phyloP scores from a whole-genome alignment of 2,113 vertebrate species.

The Anguilla japonica region DNA sequence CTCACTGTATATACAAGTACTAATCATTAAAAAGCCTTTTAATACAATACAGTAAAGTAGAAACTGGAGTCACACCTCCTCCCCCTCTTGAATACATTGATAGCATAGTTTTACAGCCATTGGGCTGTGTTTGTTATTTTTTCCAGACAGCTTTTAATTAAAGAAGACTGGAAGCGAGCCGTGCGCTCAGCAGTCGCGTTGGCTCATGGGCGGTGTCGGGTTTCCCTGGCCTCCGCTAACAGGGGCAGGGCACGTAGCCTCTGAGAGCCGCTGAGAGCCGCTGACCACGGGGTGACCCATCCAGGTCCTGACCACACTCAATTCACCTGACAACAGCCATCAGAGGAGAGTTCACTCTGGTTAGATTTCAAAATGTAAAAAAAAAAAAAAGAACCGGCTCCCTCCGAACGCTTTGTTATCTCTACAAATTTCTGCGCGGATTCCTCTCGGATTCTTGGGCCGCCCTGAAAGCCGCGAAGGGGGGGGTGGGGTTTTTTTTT shows the following conservation, averaged over 20 bases:
- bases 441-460: not conserved
- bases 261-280: slow-evolving; percentile 3
- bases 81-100: slow-evolving; percentile 66
- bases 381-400: not conserved
- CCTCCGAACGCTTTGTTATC: slow-evolving; percentile 14
- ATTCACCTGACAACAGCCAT: slow-evolving; percentile 55
- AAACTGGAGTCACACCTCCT: slow-evolving; percentile 63
- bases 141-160: slow-evolving; percentile 77
- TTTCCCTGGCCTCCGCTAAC: slow-evolving; percentile 56
- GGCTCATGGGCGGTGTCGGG: slow-evolving; percentile 63
- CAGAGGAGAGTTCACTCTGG: slow-evolving; percentile 11
- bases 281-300: slow-evolving; percentile 59
- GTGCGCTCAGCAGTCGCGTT: slow-evolving; percentile 60
- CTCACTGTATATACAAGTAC: slow-evolving; percentile 70
- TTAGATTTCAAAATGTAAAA: slow-evolving; percentile 24
- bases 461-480: not conserved
- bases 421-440: not conserved
- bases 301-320: slow-evolving; percentile 61
- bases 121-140: slow-evolving; percentile 68
- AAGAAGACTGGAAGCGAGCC: slow-evolving; percentile 73
- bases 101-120: slow-evolving; percentile 68
- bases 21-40: slow-evolving; percentile 64
- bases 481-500: too few relatives aligned
- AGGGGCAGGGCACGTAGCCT: slow-evolving; percentile 20
- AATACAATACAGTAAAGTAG: slow-evolving; percentile 71